phyloP scores from a whole-genome alignment of 2,113 vertebrate genomes.

The Sturnira hondurensis region DNA sequence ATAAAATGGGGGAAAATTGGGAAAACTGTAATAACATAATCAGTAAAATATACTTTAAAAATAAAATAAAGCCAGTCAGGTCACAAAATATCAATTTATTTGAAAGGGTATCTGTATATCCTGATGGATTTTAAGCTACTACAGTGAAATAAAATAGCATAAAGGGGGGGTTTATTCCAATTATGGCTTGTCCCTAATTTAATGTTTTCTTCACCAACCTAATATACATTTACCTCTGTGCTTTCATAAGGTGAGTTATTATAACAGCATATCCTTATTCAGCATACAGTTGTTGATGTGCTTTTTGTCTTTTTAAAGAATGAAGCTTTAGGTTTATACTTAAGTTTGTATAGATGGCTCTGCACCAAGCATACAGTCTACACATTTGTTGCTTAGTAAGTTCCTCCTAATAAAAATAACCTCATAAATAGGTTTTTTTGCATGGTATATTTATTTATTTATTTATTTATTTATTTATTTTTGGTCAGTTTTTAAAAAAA shows the following conservation, averaged over 20 bases:
- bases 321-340: background rate
- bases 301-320: background rate
- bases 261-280: background rate
- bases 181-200: background rate
- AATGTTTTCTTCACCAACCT: background rate
- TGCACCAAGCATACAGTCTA: background rate
- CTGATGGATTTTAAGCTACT: background rate
- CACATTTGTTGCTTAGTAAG: background rate
- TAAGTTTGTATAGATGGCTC: background rate
- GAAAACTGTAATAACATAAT: too few relatives aligned
- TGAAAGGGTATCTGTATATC: background rate
- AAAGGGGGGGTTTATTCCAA: background rate
- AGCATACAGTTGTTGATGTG: background rate
- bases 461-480: too few relatives aligned
- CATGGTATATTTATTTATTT: too few relatives aligned
- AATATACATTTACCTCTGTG: background rate
- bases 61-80: too few relatives aligned
- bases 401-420: background rate
- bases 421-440: background rate
- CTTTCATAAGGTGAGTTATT: background rate
- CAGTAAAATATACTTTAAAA: too few relatives aligned
- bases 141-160: background rate
- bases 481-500: too few relatives aligned
- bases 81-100: background rate
- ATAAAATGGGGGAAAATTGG: too few relatives aligned